These are phyloP conservation scores for Muschampia plurimacula DNA, from an alignment of 2,888 invertebrate species.

Conservation along the genomic window DNA sequence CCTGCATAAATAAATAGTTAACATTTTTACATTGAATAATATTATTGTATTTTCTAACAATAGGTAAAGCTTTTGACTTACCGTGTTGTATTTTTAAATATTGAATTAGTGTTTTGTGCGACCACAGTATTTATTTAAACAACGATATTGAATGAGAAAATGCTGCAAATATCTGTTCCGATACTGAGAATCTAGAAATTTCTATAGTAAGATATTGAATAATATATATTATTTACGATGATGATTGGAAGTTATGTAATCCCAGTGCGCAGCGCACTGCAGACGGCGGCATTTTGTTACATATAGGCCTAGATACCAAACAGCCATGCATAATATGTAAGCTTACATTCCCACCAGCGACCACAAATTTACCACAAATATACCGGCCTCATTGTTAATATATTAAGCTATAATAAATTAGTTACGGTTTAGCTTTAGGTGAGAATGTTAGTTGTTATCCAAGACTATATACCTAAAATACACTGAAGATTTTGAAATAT, in stretches of 20 bases:
- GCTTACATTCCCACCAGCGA: constrained; percentile 24
- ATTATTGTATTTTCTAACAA: too few relatives aligned
- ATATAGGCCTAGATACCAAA: constrained; percentile 24
- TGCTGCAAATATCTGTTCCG: constrained; percentile 64
- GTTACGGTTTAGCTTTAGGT: not conserved
- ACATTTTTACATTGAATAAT: too few relatives aligned
- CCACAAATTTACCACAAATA: constrained; percentile 23
- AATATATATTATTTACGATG: constrained; percentile 72
- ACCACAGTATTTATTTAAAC: constrained; percentile 77
- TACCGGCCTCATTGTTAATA: constrained; percentile 27
- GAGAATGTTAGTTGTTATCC: not conserved
- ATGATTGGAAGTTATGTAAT: constrained; percentile 72
- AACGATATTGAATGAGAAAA: constrained; percentile 62
- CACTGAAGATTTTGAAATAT: too few relatives aligned
- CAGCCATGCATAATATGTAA: constrained; percentile 26
- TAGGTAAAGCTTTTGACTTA: too few relatives aligned
- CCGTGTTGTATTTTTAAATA: not conserved
- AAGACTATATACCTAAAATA: too few relatives aligned
- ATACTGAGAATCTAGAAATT: constrained; percentile 57
- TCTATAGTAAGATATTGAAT: constrained; percentile 62
- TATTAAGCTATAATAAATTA: not conserved
- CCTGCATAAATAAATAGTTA: too few relatives aligned
- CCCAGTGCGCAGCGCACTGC: constrained; percentile 75
- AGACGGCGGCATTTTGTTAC: constrained; percentile 49
- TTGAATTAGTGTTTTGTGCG: constrained; percentile 56